Evolutionary conservation across 53 echinoderm and acorn worm species (phyloP), one percentile per base, ranked within the genome.

Genomic region (Zoroaster sp.): DNA sequence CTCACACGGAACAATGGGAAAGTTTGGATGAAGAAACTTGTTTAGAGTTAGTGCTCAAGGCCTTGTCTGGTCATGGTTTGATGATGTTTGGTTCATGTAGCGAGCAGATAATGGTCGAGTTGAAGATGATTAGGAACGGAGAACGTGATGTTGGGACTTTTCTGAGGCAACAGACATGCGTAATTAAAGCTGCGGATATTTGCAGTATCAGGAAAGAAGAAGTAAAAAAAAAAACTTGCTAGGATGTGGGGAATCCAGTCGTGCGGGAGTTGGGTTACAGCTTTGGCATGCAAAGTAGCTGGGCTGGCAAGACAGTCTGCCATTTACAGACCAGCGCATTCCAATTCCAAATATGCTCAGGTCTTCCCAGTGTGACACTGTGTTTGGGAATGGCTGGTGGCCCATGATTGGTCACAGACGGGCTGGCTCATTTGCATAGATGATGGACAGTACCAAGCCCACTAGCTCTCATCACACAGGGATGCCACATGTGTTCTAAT

Each of bases 301-400:
- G 14, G 68, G 67, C 44, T 33, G 85, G 70, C 63, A n/a, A 59
- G 28, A 21, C 23, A 28, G 63, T 28, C 63, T 85, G 85, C 85
- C 85, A 85, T 72, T 73, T 89, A 51, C 89, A 89, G 91, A 91
- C 74, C 87, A 66, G 81, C 73, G 83, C 96, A 96, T 96, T 94
- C 96, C 96, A 94, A 88, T 90, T 91, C 96, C 96, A 96, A 96
- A 96, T 96, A 96, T 92, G 96, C 89, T 87, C 96, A 89, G 94
- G 87, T 88, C 68, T 28, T 66, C 75, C 76, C 82, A 81, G 90
- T 82, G 74, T 73, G 73, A 89, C 59, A 82, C 82, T 55, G 25
- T n/a, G 81, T 25, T 52, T 35, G 88, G 69, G 85, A 85, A 82
- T 47, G 72, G 71, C 70, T 34, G 85, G 40, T 3, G 35, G 34